Conservation (phyloP, 2,797 vertebrate species). For the Hemibagrus guttatus region DNA sequence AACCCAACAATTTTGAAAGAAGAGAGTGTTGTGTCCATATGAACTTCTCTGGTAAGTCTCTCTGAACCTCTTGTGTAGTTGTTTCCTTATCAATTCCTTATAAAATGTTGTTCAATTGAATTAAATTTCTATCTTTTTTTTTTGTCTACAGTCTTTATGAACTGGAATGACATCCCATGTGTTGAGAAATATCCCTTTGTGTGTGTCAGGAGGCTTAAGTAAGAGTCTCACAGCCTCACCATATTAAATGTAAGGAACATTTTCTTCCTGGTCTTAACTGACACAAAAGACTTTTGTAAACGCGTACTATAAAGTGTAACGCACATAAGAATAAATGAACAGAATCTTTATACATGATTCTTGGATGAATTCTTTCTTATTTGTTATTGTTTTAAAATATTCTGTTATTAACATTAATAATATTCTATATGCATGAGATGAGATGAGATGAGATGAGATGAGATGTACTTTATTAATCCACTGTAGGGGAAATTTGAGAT, state of each 20-base stretch:
- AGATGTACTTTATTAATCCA: no score
- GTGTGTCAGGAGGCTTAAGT: slow-evolving; percentile 14
- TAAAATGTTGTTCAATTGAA: background rate
- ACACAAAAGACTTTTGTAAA: background rate
- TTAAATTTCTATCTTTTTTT: background rate
- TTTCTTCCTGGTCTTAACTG: background rate
- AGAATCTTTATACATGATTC: background rate
- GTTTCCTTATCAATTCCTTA: background rate
- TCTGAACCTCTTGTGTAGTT: background rate
- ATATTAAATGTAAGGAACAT: background rate
- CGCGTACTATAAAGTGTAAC: background rate
- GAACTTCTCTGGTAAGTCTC: slow-evolving; percentile 23
- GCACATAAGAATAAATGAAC: background rate
- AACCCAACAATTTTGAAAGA: background rate
- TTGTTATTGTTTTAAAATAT: no score
- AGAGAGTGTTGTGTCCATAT: slow-evolving; percentile 9
- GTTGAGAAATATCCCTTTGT: slow-evolving; percentile 9
- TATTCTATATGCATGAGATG: no score
- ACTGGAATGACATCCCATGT: slow-evolving; percentile 41
- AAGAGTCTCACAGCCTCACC: background rate
- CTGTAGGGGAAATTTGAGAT: no score
- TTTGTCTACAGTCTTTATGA: slow-evolving; percentile 9
- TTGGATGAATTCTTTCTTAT: background rate
- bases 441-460: no score
- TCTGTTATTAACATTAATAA: no score